Base-by-base conservation (phyloP, 2,888 invertebrate genomes). In the Drosophila cyrtoloma region DNA sequence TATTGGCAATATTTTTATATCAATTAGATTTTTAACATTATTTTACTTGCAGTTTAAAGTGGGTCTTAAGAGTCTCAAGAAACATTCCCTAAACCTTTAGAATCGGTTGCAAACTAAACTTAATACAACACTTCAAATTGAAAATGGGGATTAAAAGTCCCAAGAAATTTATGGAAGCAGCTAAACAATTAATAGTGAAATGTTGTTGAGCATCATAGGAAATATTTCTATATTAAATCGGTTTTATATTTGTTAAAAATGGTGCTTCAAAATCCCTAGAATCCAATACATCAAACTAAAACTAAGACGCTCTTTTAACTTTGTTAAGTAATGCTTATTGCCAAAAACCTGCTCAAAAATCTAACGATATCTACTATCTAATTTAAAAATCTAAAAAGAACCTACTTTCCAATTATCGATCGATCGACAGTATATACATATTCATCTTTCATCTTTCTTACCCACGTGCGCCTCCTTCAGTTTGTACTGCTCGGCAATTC, bases 401-500 rank as follows among this genome's bases (percentile, higher is more conserved):
- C 12, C 2, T 44, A 5, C 9, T 9, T 10, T 12, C 12, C 44
- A 44, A 5, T 12, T 22, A n/a, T 42, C 19, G 19, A 39, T 9
- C 19, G 39, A 39, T 4, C 19, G 39, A 1, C 3, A 9, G 39
- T n/a, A 42, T 10, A n/a, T n/a, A 10, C 10, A 10, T 9, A 10
- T 42, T n/a, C 0, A 16, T 1, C 2, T 37, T 47, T 16, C 9
- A 26, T 9, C 1, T 14, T 16, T 12, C 89, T 78, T 93, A 95
- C 95, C 94, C 75, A 96, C 95, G 92, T 95, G 94, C 61, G 95
- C 94, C 80, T 95, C 94, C 66, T 96, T 95, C 59, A 98, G 82
- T 88, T 96, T 95, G 90, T 96, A 96, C 72, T 97, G 95, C 55
- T 94, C 91, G 1, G 97, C 96, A 90, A 97, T 96, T 90, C 94